phyloP scores from a whole-genome alignment of 2,888 invertebrate species.

The Erebia palarica region DNA sequence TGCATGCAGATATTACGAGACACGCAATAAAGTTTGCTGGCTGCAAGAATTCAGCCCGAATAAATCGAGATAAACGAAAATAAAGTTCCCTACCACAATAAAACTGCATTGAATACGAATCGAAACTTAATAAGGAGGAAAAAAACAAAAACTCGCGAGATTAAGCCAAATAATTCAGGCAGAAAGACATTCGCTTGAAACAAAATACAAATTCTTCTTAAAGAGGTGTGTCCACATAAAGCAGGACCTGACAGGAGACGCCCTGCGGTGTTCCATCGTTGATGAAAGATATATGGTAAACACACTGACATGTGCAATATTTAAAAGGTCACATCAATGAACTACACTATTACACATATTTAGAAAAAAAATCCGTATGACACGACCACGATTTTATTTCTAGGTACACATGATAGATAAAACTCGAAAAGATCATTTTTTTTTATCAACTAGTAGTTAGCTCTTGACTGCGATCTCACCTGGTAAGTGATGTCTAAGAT shows the following conservation, averaged over 20 bases:
- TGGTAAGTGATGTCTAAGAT: no score
- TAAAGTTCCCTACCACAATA: constrained; percentile 44
- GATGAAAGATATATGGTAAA: constrained; percentile 55
- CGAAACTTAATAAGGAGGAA: constrained; percentile 50
- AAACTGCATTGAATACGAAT: constrained; percentile 39
- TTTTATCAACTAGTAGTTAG: no score
- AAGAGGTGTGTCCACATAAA: constrained; percentile 62
- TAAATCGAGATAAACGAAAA: constrained; percentile 34
- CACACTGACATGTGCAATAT: constrained; percentile 27
- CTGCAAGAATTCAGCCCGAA: constrained; percentile 27
- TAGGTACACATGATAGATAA: no score
- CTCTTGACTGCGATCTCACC: no score
- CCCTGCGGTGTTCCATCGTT: constrained; percentile 57
- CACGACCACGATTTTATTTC: no score
- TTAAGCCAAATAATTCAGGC: constrained; percentile 61
- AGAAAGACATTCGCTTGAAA: constrained; percentile 56
- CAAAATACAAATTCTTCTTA: constrained; percentile 60
- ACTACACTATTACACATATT: constrained; percentile 33
- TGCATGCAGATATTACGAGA: constrained; percentile 22
- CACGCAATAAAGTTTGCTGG: constrained; percentile 24
- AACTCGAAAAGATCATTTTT: no score
- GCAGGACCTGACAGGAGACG: constrained; percentile 58
- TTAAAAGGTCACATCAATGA: constrained; percentile 32
- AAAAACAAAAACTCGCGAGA: constrained; percentile 50
- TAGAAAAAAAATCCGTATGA: not conserved